Percentiles rank a stretch among this genome's conserved stretches.
Evolutionary conservation across 2,113 vertebrate species (phyloP).

Genomic region (Seriola aureovittata): DNA sequence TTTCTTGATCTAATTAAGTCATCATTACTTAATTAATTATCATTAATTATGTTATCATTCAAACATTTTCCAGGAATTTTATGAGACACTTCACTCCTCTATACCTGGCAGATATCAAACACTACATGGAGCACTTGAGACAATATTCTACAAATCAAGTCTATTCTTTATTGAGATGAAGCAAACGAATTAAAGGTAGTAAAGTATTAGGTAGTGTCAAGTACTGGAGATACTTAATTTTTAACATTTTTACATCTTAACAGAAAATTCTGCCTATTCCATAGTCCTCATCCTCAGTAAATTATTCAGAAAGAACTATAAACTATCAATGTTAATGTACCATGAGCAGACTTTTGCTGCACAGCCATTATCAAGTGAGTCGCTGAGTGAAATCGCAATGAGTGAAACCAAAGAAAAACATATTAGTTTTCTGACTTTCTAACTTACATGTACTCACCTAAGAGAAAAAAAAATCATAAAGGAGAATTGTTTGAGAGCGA

Average conservation of each 20-base stretch:
- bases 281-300: neutral
- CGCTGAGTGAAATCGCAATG: neutral
- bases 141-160: neutral
- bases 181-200: slow-evolving; percentile 9
- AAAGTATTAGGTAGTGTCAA: neutral
- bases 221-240: neutral
- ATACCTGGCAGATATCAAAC: neutral
- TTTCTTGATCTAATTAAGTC: slow-evolving; percentile 13
- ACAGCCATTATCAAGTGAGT: neutral
- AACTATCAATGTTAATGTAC: neutral
- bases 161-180: neutral
- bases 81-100: neutral
- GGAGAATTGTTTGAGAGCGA: too few relatives aligned
- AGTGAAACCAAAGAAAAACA: neutral
- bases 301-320: neutral
- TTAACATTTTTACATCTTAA: neutral
- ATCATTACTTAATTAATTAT: too few relatives aligned
- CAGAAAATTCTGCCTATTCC: neutral
- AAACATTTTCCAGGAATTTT: neutral
- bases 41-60: neutral
- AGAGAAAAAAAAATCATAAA: neutral
- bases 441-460: too few relatives aligned
- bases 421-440: too few relatives aligned
- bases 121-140: slow-evolving; percentile 8
- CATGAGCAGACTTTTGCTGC: neutral